phyloP scores from a whole-genome alignment of 2,888 invertebrate species.

The Autographa gamma region DNA sequence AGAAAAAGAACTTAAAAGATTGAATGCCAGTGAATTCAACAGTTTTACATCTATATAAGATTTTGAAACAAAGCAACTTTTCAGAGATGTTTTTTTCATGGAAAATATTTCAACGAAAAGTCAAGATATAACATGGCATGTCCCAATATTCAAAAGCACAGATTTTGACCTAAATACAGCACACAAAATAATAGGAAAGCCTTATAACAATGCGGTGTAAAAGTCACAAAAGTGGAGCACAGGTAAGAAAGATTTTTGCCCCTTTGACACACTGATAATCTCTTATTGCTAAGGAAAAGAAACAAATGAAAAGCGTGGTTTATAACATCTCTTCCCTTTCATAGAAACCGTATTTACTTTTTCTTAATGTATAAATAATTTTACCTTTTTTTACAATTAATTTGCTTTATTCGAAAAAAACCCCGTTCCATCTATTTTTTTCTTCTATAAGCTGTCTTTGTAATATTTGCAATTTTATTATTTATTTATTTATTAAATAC shows the following conservation, averaged over 20 bases:
- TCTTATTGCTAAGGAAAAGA: not conserved
- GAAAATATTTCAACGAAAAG: not conserved
- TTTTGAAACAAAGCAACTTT: too few relatives aligned
- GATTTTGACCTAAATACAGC: constrained; percentile 2
- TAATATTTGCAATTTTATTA: too few relatives aligned
- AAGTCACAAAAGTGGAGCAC: constrained; percentile 1
- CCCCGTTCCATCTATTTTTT: too few relatives aligned
- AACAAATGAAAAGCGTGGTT: not conserved
- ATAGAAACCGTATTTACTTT: not conserved
- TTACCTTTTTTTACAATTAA: not conserved
- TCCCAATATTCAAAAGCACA: not conserved
- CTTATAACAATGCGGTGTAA: not conserved
- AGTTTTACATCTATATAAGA: not conserved
- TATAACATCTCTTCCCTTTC: not conserved
- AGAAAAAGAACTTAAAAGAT: not conserved
- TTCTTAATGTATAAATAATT: not conserved
- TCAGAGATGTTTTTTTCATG: too few relatives aligned
- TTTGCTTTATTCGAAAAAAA: too few relatives aligned
- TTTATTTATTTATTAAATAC: too few relatives aligned
- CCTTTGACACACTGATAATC: not conserved
- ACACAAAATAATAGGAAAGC: not conserved
- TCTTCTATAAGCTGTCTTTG: too few relatives aligned
- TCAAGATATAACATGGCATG: not conserved
- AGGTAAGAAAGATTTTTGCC: not conserved
- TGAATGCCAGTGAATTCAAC: not conserved